phyloP scores from a whole-genome alignment of 2,797 vertebrate genomes.

The Rhynchonycteris naso region DNA sequence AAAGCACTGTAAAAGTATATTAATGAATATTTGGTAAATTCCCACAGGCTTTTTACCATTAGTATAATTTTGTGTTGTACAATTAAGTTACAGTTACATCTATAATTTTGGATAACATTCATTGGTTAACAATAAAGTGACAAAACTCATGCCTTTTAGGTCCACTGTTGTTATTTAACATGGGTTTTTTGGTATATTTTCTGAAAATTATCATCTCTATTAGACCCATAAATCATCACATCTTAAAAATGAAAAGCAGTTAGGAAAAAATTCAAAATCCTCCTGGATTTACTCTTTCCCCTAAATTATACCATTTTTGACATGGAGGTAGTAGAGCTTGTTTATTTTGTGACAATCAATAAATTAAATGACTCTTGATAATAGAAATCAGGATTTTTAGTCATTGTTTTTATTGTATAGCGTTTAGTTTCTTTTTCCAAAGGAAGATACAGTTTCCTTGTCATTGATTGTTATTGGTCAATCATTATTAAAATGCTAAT shows the following conservation, averaged over 20 bases:
- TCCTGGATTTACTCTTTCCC: neutral
- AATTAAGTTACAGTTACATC: constrained; percentile 87
- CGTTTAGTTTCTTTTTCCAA: constrained; percentile 45
- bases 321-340: constrained; percentile 58
- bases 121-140: constrained; percentile 93
- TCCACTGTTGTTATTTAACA: constrained; percentile 87
- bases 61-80: constrained; percentile 89
- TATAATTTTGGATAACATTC: constrained; percentile 91
- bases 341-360: constrained; percentile 71
- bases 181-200: constrained; percentile 72
- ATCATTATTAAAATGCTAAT: constrained; percentile 25
- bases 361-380: constrained; percentile 44
- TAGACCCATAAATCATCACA: constrained; percentile 1
- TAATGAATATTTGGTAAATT: constrained; percentile 71
- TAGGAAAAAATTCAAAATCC: constrained; percentile 38
- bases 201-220: constrained; percentile 30
- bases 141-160: constrained; percentile 87
- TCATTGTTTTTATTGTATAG: constrained; percentile 63
- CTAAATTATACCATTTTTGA: neutral
- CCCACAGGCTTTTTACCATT: constrained; percentile 83
- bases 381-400: constrained; percentile 70
- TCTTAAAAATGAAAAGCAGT: constrained; percentile 57
- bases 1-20: constrained; percentile 83
- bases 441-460: constrained; percentile 53
- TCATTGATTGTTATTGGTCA: constrained; percentile 34